Base-by-base conservation (phyloP, 2,888 invertebrate genomes). In the Himalopsyche anomala region DNA sequence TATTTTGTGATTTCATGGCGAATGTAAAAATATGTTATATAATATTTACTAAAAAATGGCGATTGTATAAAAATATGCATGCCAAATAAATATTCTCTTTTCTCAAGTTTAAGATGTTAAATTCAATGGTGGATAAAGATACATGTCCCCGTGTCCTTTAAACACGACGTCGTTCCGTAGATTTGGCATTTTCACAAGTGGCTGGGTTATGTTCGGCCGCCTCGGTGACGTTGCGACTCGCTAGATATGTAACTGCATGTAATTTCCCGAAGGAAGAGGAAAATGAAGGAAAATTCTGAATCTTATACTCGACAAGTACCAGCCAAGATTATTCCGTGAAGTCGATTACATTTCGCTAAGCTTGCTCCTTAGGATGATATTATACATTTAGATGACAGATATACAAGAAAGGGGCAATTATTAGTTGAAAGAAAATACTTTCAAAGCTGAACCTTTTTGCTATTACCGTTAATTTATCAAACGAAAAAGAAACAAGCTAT, bases 231-330 rank as follows among this genome's bases (percentile, higher is more conserved):
- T 82, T 84, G 51, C 83, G 45, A 56, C 56, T 56, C 28, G 62
- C 62, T 6, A 81, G 81, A 82, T 84, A 54, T 84, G 85, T 80
- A 87, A 87, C 62, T 85, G 87, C 85, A 87, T 84, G 87, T 80
- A 84, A 86, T 86, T 87, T 81, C 86, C 62, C 84, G 42, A 28
- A 40, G 87, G 82, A 87, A 86, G 85, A 82, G 80, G 81, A 62
- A 84, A 69, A 86, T 81, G 84, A 69, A 81, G 81, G 80, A 62
- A 84, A 81, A 81, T 74, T 86, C 86, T 84, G 54, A 69, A 84
- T 79, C 82, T 81, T n/a, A 83, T 80, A 19, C 83, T 51, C 56
- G 56, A 42, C 55, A 36, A 38, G 83, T 62, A 83, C 80, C 83
- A 86, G 81, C 74, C 86, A 54, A 69, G 85, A 85, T 83, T 83